Evolutionary conservation across 2,888 invertebrate genomes (phyloP).

Genomic region (Stenoptilia bipunctidactyla): DNA sequence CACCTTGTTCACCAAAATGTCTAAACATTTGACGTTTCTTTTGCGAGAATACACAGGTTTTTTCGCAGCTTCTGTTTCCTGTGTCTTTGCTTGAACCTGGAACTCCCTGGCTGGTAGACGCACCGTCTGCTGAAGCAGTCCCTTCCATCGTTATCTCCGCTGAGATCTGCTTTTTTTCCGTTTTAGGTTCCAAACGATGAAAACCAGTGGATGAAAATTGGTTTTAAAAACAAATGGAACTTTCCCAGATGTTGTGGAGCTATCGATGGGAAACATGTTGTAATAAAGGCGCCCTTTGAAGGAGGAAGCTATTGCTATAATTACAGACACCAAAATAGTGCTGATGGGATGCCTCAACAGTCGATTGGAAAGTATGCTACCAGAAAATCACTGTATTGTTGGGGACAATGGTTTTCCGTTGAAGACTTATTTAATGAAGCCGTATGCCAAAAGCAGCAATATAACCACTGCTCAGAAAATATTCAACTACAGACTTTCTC

Average conservation of each 20-base stretch:
- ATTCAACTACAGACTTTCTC: conserved; percentile 2
- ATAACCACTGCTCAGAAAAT: neutral
- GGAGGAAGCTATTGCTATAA: neutral
- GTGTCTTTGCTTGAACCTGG: too few species aligned
- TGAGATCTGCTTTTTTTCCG: too few species aligned
- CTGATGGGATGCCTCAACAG: neutral
- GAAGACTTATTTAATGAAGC: conserved; percentile 2
- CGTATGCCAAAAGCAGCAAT: neutral
- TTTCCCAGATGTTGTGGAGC: neutral
- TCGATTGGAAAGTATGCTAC: neutral
- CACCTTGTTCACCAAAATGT: too few species aligned
- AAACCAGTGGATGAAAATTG: neutral
- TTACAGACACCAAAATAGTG: neutral
- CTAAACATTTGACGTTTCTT: too few species aligned
- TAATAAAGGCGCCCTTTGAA: neutral
- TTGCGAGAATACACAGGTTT: too few species aligned
- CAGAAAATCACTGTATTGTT: neutral
- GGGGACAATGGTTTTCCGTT: conserved; percentile 1
- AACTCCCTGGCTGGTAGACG: too few species aligned
- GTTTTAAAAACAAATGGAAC: neutral
- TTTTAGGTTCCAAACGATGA: too few species aligned
- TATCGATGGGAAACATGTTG: neutral
- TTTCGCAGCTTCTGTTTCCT: too few species aligned
- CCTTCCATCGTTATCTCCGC: too few species aligned
- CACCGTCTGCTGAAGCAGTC: too few species aligned